Percentiles rank a stretch among this genome's conserved stretches.
Conservation (phyloP, 2,888 invertebrate species). For the Ephialtes manifestator region DNA sequence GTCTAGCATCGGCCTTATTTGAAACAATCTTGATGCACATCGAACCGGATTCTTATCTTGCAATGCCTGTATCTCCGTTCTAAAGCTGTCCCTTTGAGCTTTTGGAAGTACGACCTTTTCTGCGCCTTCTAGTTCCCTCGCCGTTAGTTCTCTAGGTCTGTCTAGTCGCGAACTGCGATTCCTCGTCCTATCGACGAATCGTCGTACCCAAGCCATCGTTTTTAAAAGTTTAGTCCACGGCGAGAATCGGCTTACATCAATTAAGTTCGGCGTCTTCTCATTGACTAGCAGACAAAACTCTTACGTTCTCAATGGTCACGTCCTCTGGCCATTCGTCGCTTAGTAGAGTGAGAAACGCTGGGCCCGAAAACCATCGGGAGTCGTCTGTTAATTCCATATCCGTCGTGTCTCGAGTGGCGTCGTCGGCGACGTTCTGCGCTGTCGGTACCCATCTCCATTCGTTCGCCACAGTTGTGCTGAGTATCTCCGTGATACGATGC, state of each 20-base stretch:
- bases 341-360: too few species aligned
- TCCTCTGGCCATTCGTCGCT: too few species aligned
- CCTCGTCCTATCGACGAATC: not conserved
- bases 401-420: too few species aligned
- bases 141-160: not conserved
- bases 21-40: not conserved
- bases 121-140: not conserved
- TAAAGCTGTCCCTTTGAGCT: not conserved
- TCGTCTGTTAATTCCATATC: too few species aligned
- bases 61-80: not conserved
- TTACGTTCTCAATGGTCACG: too few species aligned
- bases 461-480: too few species aligned
- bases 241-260: constrained; percentile 43
- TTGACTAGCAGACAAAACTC: too few species aligned
- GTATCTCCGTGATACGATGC: too few species aligned
- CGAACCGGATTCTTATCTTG: not conserved
- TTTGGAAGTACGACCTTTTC: not conserved
- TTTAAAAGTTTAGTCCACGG: constrained; percentile 10
- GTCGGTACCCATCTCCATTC: too few species aligned
- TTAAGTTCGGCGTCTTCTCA: too few species aligned
- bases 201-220: not conserved
- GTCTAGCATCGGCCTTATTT: not conserved
- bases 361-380: too few species aligned
- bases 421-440: too few species aligned
- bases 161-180: not conserved